Percentiles rank a stretch among this genome's conserved stretches.
Conservation (phyloP, 2,888 invertebrate species). For the Diabrotica balteata region DNA sequence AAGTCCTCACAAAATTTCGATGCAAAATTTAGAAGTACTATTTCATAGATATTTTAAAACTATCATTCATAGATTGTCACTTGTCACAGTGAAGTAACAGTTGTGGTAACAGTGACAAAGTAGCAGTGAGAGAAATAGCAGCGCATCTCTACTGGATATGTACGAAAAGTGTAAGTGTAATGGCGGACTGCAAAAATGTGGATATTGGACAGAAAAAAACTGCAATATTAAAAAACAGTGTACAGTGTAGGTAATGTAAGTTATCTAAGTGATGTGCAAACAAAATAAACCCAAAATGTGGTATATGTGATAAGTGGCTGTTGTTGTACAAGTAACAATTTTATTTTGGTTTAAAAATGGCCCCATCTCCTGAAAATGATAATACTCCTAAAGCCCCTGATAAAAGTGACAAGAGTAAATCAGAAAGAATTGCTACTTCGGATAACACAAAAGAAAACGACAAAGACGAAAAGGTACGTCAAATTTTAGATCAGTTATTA, state of each 20-base stretch:
- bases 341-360: conserved; percentile 63
- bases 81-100: too few relatives aligned
- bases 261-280: conserved; percentile 30
- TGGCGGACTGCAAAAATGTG: conserved; percentile 57
- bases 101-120: too few relatives aligned
- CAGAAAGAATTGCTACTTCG: conserved; percentile 60
- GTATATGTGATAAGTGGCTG: conserved; percentile 37
- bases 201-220: conserved; percentile 49
- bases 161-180: conserved; percentile 47
- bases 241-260: conserved; percentile 26
- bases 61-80: too few relatives aligned
- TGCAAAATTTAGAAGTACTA: too few relatives aligned
- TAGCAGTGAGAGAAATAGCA: too few relatives aligned
- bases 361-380: conserved; percentile 80
- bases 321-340: conserved; percentile 29
- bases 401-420: conserved; percentile 67
- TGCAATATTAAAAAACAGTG: conserved; percentile 29
- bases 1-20: too few relatives aligned
- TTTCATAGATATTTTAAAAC: too few relatives aligned
- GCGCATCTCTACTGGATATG: conserved; percentile 25
- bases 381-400: conserved; percentile 79
- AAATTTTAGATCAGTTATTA: conserved; percentile 8
- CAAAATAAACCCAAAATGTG: conserved; percentile 32
- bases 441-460: conserved; percentile 56
- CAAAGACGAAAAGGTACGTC: conserved; percentile 49